A percentile compares a stretch with the other conserved stretches of the same genome.
phyloP scores from a whole-genome alignment of 2,888 invertebrate species.

The Lypha dubia region DNA sequence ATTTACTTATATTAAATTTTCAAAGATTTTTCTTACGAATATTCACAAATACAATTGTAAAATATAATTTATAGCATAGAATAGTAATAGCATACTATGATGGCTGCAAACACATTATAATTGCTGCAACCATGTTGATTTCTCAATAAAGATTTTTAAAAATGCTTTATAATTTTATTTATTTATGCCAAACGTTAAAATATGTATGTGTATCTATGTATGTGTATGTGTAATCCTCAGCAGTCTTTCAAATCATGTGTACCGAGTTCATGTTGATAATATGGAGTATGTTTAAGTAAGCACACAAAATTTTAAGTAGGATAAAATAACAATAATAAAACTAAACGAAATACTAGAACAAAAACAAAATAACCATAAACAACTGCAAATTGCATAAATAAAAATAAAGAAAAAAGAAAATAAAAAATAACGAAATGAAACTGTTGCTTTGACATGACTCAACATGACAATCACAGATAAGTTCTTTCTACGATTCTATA shows the following conservation, averaged over 20 bases:
- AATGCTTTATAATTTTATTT: too few species aligned
- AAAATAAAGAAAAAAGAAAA: background rate
- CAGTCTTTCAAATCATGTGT: background rate
- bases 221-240: background rate
- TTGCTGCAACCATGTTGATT: too few species aligned
- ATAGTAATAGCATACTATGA: too few species aligned
- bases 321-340: slow-evolving; percentile 49
- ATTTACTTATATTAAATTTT: too few species aligned
- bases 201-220: background rate
- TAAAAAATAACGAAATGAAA: slow-evolving; percentile 48
- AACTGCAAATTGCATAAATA: slow-evolving; percentile 51
- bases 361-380: slow-evolving; percentile 52
- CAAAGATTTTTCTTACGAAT: too few species aligned
- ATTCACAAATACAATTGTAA: too few species aligned
- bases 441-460: slow-evolving; percentile 70
- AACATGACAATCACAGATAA: slow-evolving; percentile 72
- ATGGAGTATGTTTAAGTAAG: slow-evolving; percentile 1
- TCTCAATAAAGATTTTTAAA: too few species aligned
- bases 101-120: too few species aligned
- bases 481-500: slow-evolving; percentile 59
- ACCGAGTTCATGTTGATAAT: background rate
- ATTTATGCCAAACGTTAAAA: too few species aligned
- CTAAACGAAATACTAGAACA: slow-evolving; percentile 32
- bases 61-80: too few species aligned
- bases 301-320: slow-evolving; percentile 9